Evolutionary conservation across 2,113 vertebrate species (phyloP).

Genomic region (Sylvietta virens): DNA sequence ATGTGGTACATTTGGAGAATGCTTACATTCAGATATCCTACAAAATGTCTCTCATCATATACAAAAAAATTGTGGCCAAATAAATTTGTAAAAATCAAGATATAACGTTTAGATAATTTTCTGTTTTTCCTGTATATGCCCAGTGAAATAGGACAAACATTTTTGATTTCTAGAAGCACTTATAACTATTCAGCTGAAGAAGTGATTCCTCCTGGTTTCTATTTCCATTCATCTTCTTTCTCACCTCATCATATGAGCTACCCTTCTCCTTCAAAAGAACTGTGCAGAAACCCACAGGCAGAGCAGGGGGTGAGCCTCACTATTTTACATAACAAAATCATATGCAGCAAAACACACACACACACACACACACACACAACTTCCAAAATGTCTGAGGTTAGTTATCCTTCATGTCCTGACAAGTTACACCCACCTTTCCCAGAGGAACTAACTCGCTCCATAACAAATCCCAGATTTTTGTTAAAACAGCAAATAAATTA

Average conservation of each 20-base stretch:
- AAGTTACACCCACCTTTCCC: slow-evolving; percentile 68
- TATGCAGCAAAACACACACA: slow-evolving; percentile 53
- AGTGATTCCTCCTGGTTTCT: slow-evolving; percentile 26
- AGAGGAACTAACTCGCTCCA: slow-evolving; percentile 50
- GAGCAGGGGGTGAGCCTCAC: slow-evolving; percentile 47
- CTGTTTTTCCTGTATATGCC: not conserved
- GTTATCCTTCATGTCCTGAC: slow-evolving; percentile 57
- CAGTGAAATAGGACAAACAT: not conserved
- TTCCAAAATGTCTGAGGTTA: slow-evolving; percentile 61
- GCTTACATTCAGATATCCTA: not conserved
- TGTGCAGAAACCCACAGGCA: slow-evolving; percentile 53
- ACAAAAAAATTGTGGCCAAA: not conserved
- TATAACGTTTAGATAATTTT: not conserved
- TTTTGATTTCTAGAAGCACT: slow-evolving; percentile 1
- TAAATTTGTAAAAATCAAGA: not conserved
- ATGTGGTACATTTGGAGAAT: not conserved
- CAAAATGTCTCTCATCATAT: not conserved
- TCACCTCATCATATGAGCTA: slow-evolving; percentile 56
- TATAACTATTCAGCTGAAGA: slow-evolving; percentile 29
- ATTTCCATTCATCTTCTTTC: slow-evolving; percentile 57
- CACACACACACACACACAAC: slow-evolving; percentile 6
- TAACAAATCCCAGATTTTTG: slow-evolving; percentile 61
- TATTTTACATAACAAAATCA: slow-evolving; percentile 53
- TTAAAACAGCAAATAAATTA: slow-evolving; percentile 60
- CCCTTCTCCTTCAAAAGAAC: slow-evolving; percentile 51